These are phyloP conservation scores for Mesaphorura yosii DNA, from an alignment of 1,140 invertebrate genomes.

Conservation along the genomic window DNA sequence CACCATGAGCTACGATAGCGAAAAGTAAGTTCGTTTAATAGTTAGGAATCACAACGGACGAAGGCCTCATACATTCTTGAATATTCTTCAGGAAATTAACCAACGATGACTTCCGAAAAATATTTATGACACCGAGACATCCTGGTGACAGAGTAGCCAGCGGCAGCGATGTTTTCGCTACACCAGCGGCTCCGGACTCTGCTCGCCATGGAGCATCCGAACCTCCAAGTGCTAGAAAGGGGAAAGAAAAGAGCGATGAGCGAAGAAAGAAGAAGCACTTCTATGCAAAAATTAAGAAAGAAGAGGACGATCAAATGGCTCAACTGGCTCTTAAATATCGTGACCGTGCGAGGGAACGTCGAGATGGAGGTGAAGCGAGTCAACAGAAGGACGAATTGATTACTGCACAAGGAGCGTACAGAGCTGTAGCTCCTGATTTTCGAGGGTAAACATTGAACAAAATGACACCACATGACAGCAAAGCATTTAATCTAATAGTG, in stretches of 20 bases:
- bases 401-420: slow-evolving; percentile 77
- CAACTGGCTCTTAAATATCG: slow-evolving; percentile 91
- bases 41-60: neutral
- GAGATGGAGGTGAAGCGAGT: slow-evolving; percentile 74
- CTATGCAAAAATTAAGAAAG: slow-evolving; percentile 46
- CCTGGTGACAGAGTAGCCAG: slow-evolving; percentile 15
- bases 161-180: slow-evolving; percentile 14
- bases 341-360: slow-evolving; percentile 81
- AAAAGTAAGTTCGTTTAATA: slow-evolving; percentile 9
- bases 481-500: neutral
- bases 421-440: slow-evolving; percentile 82
- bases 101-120: slow-evolving; percentile 91
- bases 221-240: slow-evolving; percentile 11
- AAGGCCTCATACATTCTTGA: neutral
- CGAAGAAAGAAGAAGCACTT: slow-evolving; percentile 31
- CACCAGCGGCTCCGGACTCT: slow-evolving; percentile 15
- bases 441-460: slow-evolving; percentile 16
- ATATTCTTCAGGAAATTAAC: slow-evolving; percentile 47
- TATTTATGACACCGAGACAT: slow-evolving; percentile 81
- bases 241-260: slow-evolving; percentile 19
- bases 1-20: slow-evolving; percentile 22
- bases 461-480: neutral
- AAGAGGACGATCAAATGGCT: slow-evolving; percentile 92
- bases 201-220: slow-evolving; percentile 1
- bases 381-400: slow-evolving; percentile 70